Evolutionary conservation across 1,140 invertebrate genomes (phyloP).

Genomic region (Caerostris extrusa): DNA sequence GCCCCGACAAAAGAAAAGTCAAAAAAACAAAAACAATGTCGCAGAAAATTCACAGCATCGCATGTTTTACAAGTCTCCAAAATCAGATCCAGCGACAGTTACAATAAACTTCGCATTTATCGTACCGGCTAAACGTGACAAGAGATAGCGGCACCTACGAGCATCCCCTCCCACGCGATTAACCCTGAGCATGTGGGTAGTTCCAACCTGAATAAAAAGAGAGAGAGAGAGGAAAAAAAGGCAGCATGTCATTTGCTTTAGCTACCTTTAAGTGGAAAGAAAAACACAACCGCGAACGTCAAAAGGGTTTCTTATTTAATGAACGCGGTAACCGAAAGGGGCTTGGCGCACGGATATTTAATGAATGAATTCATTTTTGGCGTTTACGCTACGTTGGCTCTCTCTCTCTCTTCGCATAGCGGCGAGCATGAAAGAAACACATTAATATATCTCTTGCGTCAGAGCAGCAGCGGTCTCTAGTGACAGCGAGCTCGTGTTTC

Average conservation of each 20-base stretch:
- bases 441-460: conserved; percentile 63
- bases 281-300: background rate
- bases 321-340: conserved; percentile 8
- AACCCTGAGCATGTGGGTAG: background rate
- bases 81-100: background rate
- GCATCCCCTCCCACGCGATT: background rate
- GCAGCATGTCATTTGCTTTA: background rate
- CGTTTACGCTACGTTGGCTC: conserved; percentile 14
- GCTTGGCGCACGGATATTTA: conserved; percentile 46
- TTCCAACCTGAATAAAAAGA: background rate
- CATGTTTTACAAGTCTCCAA: no score
- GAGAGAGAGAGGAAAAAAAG: background rate
- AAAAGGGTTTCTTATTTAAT: conserved; percentile 5
- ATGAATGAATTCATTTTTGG: conserved; percentile 70
- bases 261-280: background rate
- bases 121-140: background rate
- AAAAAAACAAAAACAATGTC: no score
- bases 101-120: background rate
- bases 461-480: conserved; percentile 3
- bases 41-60: no score
- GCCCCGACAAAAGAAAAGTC: no score
- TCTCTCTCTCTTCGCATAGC: background rate
- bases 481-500: conserved; percentile 64
- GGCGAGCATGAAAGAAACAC: conserved; percentile 54
- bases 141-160: background rate